Evolutionary conservation across 1,140 invertebrate genomes (phyloP).

Genomic region (Aphidius gifuensis): DNA sequence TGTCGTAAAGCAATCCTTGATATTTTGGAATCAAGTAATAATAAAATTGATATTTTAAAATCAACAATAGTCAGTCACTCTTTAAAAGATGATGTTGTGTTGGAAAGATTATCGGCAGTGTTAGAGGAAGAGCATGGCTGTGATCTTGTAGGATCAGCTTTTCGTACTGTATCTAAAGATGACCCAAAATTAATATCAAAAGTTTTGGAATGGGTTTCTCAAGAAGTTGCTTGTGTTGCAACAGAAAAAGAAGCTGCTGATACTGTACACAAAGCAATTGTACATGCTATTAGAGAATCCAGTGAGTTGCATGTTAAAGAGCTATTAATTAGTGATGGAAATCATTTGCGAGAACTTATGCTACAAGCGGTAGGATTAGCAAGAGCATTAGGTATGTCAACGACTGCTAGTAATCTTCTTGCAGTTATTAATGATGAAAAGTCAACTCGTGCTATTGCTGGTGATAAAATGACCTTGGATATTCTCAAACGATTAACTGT

Average conservation of each 20-base stretch:
- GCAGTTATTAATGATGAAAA: constrained; percentile 62
- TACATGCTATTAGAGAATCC: constrained; percentile 60
- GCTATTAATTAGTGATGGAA: constrained; percentile 55
- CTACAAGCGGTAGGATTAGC: constrained; percentile 70
- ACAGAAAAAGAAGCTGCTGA: constrained; percentile 63
- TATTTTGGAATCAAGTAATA: constrained; percentile 44
- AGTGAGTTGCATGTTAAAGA: constrained; percentile 59
- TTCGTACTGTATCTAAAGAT: constrained; percentile 59
- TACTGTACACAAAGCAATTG: constrained; percentile 62
- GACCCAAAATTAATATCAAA: constrained; percentile 57
- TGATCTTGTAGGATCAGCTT: constrained; percentile 58
- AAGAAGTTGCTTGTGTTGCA: constrained; percentile 57
- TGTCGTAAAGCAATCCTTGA: constrained; percentile 40
- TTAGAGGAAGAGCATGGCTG: constrained; percentile 58
- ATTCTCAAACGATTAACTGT: constrained; percentile 70
- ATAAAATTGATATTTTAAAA: constrained; percentile 62
- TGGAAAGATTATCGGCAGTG: constrained; percentile 61
- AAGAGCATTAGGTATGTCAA: constrained; percentile 65
- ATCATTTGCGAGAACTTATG: constrained; percentile 56
- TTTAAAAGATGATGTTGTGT: constrained; percentile 56
- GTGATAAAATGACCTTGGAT: constrained; percentile 62
- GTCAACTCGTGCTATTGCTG: constrained; percentile 58
- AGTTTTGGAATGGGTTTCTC: constrained; percentile 59
- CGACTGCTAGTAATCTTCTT: constrained; percentile 60
- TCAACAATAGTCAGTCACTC: constrained; percentile 57